Conservation (phyloP, 2,113 vertebrate species). For the Hypanus sabinus region DNA sequence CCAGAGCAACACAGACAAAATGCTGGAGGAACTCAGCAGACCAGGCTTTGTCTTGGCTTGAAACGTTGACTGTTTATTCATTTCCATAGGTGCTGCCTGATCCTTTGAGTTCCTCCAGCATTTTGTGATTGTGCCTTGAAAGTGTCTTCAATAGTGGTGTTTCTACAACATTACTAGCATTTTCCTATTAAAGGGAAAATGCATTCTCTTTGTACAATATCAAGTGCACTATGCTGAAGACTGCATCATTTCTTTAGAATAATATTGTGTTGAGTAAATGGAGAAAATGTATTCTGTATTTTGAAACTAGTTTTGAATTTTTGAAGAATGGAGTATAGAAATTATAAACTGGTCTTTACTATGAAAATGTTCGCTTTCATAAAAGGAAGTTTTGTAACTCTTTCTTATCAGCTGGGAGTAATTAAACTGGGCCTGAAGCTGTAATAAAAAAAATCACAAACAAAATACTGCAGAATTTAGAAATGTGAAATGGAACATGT, state of each 20-base stretch:
- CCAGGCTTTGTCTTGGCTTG: too few species aligned
- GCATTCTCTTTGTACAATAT: not conserved
- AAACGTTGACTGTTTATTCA: too few species aligned
- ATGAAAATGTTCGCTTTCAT: not conserved
- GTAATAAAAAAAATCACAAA: not conserved
- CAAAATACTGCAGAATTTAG: too few species aligned
- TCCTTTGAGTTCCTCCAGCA: too few species aligned
- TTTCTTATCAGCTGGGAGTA: not conserved
- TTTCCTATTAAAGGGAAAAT: not conserved
- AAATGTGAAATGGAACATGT: too few species aligned
- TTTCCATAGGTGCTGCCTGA: too few species aligned
- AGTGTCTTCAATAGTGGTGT: not conserved
- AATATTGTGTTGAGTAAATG: not conserved
- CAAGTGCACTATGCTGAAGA: not conserved
- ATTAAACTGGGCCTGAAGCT: not conserved
- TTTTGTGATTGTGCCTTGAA: not conserved
- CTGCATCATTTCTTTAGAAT: not conserved
- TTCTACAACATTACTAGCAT: not conserved
- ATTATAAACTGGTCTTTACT: not conserved
- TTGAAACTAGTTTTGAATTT: not conserved
- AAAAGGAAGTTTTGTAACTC: not conserved
- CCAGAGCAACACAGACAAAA: too few species aligned
- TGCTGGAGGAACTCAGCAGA: too few species aligned
- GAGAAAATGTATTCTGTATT: not conserved
- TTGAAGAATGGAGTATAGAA: constrained; percentile 14